phyloP scores from a whole-genome alignment of 2,888 invertebrate genomes.

The Empis stercorea region DNA sequence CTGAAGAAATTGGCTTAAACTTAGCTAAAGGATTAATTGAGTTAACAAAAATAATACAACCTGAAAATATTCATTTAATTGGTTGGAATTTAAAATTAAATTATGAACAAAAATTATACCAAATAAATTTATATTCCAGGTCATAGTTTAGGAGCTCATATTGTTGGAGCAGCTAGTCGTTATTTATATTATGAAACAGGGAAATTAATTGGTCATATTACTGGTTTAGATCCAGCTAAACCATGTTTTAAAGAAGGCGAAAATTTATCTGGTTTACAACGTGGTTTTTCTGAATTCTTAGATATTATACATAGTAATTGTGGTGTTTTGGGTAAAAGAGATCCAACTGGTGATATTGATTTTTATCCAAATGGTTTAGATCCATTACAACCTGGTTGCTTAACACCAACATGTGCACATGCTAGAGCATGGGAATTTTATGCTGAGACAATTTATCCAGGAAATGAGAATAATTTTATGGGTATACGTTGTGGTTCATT shows the following conservation, averaged over 20 bases:
- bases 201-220: conserved; percentile 25
- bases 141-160: conserved; percentile 33
- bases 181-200: conserved; percentile 23
- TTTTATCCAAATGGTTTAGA: conserved; percentile 29
- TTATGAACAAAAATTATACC: background rate
- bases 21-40: conserved; percentile 24
- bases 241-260: conserved; percentile 29
- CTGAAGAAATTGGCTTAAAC: conserved; percentile 27
- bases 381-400: conserved; percentile 26
- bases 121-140: conserved; percentile 18
- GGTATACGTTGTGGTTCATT: conserved; percentile 23
- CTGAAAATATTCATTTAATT: conserved; percentile 30
- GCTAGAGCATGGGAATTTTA: conserved; percentile 26
- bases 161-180: conserved; percentile 28
- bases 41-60: conserved; percentile 21
- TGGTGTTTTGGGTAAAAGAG: conserved; percentile 26
- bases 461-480: conserved; percentile 22
- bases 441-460: conserved; percentile 26
- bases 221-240: conserved; percentile 32
- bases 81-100: conserved; percentile 13
- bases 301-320: conserved; percentile 30
- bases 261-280: conserved; percentile 20
- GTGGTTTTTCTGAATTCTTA: conserved; percentile 28
- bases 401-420: conserved; percentile 25
- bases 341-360: conserved; percentile 28